Evolutionary conservation across 2,797 vertebrate genomes (phyloP).

Genomic region (Clarias laeviceps): DNA sequence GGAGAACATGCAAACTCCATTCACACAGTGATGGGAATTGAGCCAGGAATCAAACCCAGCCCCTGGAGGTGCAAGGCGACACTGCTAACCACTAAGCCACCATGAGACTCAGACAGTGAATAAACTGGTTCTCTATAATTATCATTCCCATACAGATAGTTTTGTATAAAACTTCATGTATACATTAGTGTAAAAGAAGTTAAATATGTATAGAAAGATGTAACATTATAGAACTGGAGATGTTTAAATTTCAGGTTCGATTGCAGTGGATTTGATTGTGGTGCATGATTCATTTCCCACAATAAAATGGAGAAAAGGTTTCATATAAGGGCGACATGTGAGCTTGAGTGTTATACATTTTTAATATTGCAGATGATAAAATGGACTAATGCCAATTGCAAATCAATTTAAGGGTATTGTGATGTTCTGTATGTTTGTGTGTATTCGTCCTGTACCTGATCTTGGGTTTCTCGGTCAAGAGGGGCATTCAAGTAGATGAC

Average conservation of each 20-base stretch:
- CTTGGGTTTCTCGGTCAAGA: constrained; percentile 81
- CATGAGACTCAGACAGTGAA: neutral
- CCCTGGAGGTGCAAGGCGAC: too few relatives aligned
- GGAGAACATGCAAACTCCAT: too few relatives aligned
- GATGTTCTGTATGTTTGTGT: neutral
- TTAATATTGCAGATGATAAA: neutral
- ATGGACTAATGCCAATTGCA: neutral
- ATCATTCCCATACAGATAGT: neutral
- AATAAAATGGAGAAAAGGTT: neutral
- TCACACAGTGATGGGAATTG: too few relatives aligned
- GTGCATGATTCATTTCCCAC: neutral
- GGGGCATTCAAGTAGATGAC: constrained; percentile 77
- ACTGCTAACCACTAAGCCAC: too few relatives aligned
- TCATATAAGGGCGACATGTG: neutral
- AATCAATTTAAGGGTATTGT: neutral
- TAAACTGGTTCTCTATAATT: neutral
- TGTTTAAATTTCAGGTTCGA: neutral
- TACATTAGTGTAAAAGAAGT: neutral
- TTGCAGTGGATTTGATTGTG: neutral
- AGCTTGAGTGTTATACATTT: neutral
- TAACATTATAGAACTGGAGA: neutral
- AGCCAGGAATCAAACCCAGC: too few relatives aligned
- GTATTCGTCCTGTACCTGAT: constrained; percentile 69
- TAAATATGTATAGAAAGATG: neutral
- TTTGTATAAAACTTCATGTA: neutral